Base-by-base conservation (phyloP, 1,140 invertebrate species). In the Helicoverpa zea region DNA sequence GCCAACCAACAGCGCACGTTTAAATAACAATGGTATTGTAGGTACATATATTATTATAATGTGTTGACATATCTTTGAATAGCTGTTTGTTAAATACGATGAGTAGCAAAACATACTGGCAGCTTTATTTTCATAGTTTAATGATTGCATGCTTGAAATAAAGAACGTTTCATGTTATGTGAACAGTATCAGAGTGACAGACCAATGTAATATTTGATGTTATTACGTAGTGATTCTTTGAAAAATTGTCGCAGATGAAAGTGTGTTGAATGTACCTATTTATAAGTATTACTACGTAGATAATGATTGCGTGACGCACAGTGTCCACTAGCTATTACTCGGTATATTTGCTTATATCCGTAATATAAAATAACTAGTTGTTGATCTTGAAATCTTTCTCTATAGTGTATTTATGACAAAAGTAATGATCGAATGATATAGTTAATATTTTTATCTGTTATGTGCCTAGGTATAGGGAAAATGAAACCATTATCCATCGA, bases 1-100 rank as follows among this genome's bases (percentile, higher is more conserved):
- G 12, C 29, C 49, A 70, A 52, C 29, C 49, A 70, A 52, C 35
- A 51, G 49, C 49, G 29, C 66, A 70, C 66, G 66, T 70, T 70
- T 70, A 51, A 52, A 70, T 70, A 70, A 70, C 66, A 70, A 70
- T 70, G 66, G 66, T 54, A 70, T 70, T 29, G 66, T 70, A 70
- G 66, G 66, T 52, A 43, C 35, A 43, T 43, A 70, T 29, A 70
- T 52, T 73, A 58, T 35, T 56, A 54, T 58, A 56, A 51, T 56
- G 52, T 58, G 52, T 73, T 73, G 52, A 73, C 52, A 54, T 73
- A 73, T 35, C 70, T 56, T 73, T 56, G 70, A 35, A 73, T 70
- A 70, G 49, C 47, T 18, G 30, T 56, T 73, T 73, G 52, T 73
- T 73, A 73, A 73, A 73, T 35, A 58, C 70, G 70, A 72, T 72